Conservation (phyloP, 2,113 vertebrate genomes). For the Pedetes capensis region DNA sequence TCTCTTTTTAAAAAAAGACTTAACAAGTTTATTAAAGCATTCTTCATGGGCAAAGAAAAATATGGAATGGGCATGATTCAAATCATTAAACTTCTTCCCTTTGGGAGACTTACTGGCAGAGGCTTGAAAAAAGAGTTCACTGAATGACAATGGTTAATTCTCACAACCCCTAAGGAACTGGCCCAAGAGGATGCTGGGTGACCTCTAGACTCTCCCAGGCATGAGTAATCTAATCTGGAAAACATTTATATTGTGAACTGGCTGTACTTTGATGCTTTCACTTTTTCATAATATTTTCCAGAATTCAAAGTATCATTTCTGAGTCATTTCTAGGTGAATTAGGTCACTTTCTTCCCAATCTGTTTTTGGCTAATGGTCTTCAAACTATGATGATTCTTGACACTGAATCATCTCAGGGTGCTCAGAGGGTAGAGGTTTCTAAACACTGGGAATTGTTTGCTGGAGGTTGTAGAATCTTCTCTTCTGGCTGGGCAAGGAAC, state of each 20-base stretch:
- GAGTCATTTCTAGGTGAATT: neutral
- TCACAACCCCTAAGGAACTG: neutral
- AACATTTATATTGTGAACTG: constrained; percentile 19
- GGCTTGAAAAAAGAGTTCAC: neutral
- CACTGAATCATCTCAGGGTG: neutral
- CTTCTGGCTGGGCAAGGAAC: neutral
- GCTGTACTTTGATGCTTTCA: constrained; percentile 23
- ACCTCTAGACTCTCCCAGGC: neutral
- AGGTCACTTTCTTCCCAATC: constrained; percentile 31
- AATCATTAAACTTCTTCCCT: neutral
- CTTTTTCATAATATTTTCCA: constrained; percentile 42
- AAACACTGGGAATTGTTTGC: neutral
- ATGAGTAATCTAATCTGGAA: constrained; percentile 42
- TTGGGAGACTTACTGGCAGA: constrained; percentile 31
- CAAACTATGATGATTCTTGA: neutral
- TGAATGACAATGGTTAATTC: neutral
- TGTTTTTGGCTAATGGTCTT: neutral
- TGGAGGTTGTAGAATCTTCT: neutral
- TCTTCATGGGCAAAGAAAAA: neutral
- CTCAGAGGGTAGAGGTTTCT: neutral
- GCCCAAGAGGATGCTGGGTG: neutral
- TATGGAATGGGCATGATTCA: neutral
- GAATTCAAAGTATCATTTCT: constrained; percentile 18
- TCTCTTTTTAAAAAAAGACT: neutral
- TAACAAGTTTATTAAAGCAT: neutral